A percentile compares a stretch with the other conserved stretches of the same genome.
phyloP scores from a whole-genome alignment of 2,888 invertebrate genomes.

The Cheiracanthium punctorium region DNA sequence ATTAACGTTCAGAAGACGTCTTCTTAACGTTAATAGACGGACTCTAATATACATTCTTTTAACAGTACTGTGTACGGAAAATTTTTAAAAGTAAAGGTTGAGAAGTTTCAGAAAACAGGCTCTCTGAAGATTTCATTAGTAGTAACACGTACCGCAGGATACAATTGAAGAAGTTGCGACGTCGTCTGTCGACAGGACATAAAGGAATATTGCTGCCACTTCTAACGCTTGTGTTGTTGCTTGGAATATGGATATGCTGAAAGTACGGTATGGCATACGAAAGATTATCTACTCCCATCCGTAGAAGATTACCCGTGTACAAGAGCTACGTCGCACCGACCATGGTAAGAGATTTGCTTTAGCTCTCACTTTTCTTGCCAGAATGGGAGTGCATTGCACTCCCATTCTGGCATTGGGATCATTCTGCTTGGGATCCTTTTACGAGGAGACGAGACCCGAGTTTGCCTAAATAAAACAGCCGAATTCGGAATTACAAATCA shows the following conservation, averaged over 20 bases:
- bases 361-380: neutral
- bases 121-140: too few relatives aligned
- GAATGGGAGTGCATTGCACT: neutral
- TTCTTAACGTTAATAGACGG: too few relatives aligned
- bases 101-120: too few relatives aligned
- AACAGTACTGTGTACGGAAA: too few relatives aligned
- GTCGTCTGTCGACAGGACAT: neutral
- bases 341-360: neutral
- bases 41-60: too few relatives aligned
- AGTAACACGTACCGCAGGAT: neutral
- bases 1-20: too few relatives aligned
- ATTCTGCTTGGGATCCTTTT: too few relatives aligned
- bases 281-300: slow-evolving; percentile 5
- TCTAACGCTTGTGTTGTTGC: neutral
- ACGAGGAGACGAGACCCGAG: too few relatives aligned
- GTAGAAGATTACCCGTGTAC: neutral
- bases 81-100: too few relatives aligned
- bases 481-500: too few relatives aligned
- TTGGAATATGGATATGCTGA: neutral
- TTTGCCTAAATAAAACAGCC: too few relatives aligned
- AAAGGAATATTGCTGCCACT: neutral
- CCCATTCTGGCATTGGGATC: too few relatives aligned
- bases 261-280: neutral
- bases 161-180: neutral
- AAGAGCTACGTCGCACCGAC: neutral